Evolutionary conservation across 2,113 vertebrate genomes (phyloP).

Genomic region (Gavia stellata): DNA sequence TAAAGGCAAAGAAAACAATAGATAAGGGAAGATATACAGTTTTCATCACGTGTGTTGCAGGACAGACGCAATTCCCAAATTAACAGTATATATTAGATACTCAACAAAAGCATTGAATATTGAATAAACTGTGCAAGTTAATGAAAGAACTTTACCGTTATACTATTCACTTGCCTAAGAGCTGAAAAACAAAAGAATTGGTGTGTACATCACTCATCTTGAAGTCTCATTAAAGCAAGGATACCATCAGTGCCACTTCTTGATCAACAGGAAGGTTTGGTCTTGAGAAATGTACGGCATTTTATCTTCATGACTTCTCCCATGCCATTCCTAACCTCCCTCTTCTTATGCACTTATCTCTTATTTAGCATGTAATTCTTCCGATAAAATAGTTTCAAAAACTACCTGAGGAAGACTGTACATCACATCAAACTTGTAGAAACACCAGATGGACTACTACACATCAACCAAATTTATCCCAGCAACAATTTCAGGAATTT

Average conservation of each 20-base stretch:
- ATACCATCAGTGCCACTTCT: conserved; percentile 4
- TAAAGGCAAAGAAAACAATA: neutral
- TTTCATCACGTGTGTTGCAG: neutral
- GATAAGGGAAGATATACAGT: neutral
- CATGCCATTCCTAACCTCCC: neutral
- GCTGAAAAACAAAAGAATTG: conserved; percentile 13
- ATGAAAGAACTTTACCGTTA: neutral
- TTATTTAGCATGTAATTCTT: neutral
- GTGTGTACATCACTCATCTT: conserved; percentile 13
- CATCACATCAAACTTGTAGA: neutral
- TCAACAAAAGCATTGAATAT: neutral
- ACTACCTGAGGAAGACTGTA: neutral
- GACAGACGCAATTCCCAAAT: neutral
- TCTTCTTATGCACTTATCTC: neutral
- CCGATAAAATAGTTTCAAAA: neutral
- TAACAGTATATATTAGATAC: neutral
- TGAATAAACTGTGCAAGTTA: neutral
- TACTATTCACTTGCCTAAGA: neutral
- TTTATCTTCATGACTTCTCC: conserved; percentile 27
- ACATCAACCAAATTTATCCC: neutral
- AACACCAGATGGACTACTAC: neutral
- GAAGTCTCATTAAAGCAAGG: conserved; percentile 45
- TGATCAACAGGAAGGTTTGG: conserved; percentile 13
- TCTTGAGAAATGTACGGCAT: neutral
- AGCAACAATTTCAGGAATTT: neutral